Evolutionary conservation across 2,797 vertebrate genomes (phyloP), one percentile per base, ranked within the genome.

Genomic region (Brachyrhaphis roseni): DNA sequence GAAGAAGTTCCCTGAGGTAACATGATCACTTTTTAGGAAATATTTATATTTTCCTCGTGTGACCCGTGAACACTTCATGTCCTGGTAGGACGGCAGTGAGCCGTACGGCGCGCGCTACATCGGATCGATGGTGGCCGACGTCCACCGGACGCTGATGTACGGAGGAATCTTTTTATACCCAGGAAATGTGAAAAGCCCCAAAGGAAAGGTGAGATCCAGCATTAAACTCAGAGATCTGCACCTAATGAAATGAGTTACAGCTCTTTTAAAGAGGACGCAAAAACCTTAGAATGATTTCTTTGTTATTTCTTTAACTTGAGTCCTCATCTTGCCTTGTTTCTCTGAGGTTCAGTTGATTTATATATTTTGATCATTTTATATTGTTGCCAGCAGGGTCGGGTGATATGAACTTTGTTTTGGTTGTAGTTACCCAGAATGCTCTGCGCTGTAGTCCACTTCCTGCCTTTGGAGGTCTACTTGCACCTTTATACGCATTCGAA

Each of bases 131-230:
- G 98, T 99, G 78, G 98, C 98, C 28, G 98, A 99, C 39, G 97
- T 99, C 41, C 98, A 99, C 91, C 95, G 98, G 53, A 99, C 98
- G 0, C 94, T 99, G 82, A 97, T 99, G 66, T 99, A 99, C 0
- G 98, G 98, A 90, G 98, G 98, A 39, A 97, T 99, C 93, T 99
- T 99, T 86, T 88, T 99, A 85, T 99, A 99, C 89, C 98, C 98
- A 0, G 97, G 96, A 20, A 98, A 98, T 83, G 90, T 89, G 73
- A 99, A 98, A 93, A 99, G 92, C 85, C 98, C 98, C 7, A 93
- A 95, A 18, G 98, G 98, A 94, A 99, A 99, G 98, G 98, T 99
- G 53, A 82, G 77, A 0, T 20, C 51, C 16, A 2, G 4, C 43
- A 26, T 26, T 23, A 53, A 23, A 43, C 28, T 15, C 8, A 62